These are phyloP conservation scores for Rugalucina vietnamica DNA, from an alignment of 2,888 invertebrate genomes.

Conservation along the genomic window DNA sequence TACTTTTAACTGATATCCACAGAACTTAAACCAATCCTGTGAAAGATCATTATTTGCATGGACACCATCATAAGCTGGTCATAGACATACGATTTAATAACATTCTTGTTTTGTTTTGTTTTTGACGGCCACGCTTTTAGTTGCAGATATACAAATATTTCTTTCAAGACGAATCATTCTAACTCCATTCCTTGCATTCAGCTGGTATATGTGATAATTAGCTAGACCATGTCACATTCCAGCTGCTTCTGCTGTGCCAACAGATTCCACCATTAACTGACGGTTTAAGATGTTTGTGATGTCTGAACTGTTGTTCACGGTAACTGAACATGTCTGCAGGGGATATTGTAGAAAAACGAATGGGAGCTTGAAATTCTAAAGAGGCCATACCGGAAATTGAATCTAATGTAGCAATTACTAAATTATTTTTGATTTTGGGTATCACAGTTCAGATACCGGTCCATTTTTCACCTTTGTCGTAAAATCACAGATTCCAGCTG, in stretches of 20 bases:
- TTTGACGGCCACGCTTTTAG: background rate
- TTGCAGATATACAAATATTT: background rate
- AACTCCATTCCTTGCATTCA: background rate
- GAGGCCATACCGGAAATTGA: background rate
- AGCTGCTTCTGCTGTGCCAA: background rate
- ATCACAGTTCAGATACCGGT: background rate
- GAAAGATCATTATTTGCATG: background rate
- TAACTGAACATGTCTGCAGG: background rate
- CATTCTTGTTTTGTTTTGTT: background rate
- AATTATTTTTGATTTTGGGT: background rate
- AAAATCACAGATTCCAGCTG: slow-evolving; percentile 5
- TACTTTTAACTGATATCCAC: background rate
- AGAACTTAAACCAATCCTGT: background rate
- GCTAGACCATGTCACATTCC: background rate
- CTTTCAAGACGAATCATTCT: background rate
- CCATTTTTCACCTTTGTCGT: background rate
- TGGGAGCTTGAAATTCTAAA: background rate
- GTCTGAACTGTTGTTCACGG: background rate
- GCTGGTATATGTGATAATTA: background rate
- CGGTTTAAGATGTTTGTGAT: background rate
- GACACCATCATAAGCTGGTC: background rate
- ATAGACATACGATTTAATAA: background rate
- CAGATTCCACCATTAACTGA: background rate
- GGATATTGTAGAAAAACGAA: background rate
- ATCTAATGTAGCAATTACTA: background rate